These are phyloP conservation scores for Ostrea denselamellosa DNA, from an alignment of 1,140 invertebrate species.

Conservation along the genomic window DNA sequence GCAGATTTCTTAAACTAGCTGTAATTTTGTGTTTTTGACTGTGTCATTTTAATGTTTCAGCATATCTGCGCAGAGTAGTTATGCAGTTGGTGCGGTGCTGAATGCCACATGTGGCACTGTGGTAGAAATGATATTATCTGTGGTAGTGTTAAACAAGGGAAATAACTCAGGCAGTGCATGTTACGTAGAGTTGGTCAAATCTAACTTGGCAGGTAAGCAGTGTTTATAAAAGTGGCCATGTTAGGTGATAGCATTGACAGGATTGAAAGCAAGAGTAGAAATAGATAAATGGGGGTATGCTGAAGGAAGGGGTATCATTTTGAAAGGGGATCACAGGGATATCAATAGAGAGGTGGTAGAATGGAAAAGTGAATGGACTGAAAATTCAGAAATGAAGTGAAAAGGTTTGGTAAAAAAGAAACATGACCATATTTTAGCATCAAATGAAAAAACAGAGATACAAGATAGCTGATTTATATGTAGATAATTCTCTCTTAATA, in stretches of 20 bases:
- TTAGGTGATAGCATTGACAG: not conserved
- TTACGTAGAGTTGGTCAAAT: slow-evolving; percentile 74
- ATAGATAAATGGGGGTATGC: not conserved
- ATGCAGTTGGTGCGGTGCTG: slow-evolving; percentile 73
- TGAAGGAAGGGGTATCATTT: too few species aligned
- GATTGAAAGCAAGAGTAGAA: not conserved
- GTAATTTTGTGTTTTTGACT: not conserved
- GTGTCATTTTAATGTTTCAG: slow-evolving; percentile 55
- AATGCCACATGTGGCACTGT: slow-evolving; percentile 77
- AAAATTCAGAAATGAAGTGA: too few species aligned
- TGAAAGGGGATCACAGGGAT: too few species aligned
- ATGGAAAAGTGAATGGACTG: too few species aligned
- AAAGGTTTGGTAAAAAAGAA: too few species aligned
- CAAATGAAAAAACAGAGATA: too few species aligned
- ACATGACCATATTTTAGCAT: too few species aligned
- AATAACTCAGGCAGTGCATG: slow-evolving; percentile 61
- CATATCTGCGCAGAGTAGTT: slow-evolving; percentile 75
- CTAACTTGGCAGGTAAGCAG: slow-evolving; percentile 69
- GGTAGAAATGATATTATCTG: slow-evolving; percentile 75
- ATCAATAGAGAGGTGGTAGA: too few species aligned
- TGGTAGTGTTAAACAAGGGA: slow-evolving; percentile 71
- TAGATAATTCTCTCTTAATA: not conserved
- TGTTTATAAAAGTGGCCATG: not conserved
- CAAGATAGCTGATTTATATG: too few species aligned
- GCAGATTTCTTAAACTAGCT: not conserved